Evolutionary conservation across 2,113 vertebrate genomes (phyloP), one percentile per base, ranked within the genome.

Genomic region (Telmatochromis sp.): DNA sequence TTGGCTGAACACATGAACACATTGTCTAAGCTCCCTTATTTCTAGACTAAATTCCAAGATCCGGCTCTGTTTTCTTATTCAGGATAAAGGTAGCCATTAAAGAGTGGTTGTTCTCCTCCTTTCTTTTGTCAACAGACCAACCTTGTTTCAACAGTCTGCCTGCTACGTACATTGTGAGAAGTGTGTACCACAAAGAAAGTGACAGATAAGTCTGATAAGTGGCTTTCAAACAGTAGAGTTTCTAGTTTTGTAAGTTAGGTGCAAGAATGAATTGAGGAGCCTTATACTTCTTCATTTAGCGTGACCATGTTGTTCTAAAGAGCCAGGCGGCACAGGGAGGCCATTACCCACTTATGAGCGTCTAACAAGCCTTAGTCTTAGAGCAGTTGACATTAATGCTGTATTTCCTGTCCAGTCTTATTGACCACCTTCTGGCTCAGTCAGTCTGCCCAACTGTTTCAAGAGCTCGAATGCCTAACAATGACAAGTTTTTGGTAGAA

Each of bases 81-180:
- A 40, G 26, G 65, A 53, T 87, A 10, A 58, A 82, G 57, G 17
- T 6, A 15, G 40, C 23, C 49, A 40, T 85, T 82, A 40, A 63
- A 40, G 33, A 19, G 15, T 45, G 8, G 49, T 14, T 60, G 21
- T 35, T 80, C 83, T 83, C 65, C 84, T 88, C 81, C 57, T 89
- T 83, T 84, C n/a, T 63, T 89, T 35, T 83, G 68, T 91, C 81
- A 90, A 90, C 87, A 90, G 73, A 75, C 91, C 79, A 89, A 73
- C 87, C 91, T 53, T 92, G 51, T 90, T 83, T 83, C 15, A 89
- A 86, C 82, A 92, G 17, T 40, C 21, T 31, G 10, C 6, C 9
- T 35, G 49, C 15, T 31, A 33, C 40, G 31, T 49, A 83, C 26
- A 57, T 15, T 2, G 40, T 49, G 4, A 85, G 28, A 65, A 37